phyloP scores from a whole-genome alignment of 2,113 vertebrate species.

The Benitochromis conjunctus region DNA sequence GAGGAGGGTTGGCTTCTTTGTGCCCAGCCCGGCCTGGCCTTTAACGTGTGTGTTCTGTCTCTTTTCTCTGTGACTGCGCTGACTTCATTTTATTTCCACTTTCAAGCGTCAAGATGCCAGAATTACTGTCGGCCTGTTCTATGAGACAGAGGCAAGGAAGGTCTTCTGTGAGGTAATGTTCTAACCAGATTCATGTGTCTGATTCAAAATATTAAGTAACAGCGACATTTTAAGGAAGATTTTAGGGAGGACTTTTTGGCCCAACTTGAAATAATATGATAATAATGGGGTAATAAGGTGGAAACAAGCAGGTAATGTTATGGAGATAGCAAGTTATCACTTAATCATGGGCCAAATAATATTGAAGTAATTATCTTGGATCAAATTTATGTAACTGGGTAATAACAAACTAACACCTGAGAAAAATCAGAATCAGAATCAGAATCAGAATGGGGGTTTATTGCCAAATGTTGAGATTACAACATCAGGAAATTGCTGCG shows the following conservation, averaged over 20 bases:
- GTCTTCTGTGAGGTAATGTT: conserved; percentile 89
- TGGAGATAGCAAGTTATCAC: neutral
- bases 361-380: neutral
- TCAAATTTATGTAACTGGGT: neutral
- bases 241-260: neutral
- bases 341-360: neutral
- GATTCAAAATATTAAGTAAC: neutral
- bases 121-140: conserved; percentile 97
- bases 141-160: conserved; percentile 93
- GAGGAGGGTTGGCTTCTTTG: neutral
- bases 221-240: neutral
- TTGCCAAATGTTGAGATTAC: too few relatives aligned
- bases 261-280: neutral
- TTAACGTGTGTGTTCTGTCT: neutral
- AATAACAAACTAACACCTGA: neutral
- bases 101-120: conserved; percentile 88
- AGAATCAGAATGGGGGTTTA: too few relatives aligned
- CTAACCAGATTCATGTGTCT: neutral
- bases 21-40: neutral
- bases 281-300: neutral
- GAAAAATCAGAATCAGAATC: too few relatives aligned
- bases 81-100: neutral
- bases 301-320: neutral
- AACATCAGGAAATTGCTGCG: too few relatives aligned
- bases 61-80: neutral